A percentile compares a stretch with the other conserved stretches of the same genome.
These are phyloP conservation scores for Ficedula albicollis DNA, from an alignment of 2,797 vertebrate genomes.

Conservation along the genomic window DNA sequence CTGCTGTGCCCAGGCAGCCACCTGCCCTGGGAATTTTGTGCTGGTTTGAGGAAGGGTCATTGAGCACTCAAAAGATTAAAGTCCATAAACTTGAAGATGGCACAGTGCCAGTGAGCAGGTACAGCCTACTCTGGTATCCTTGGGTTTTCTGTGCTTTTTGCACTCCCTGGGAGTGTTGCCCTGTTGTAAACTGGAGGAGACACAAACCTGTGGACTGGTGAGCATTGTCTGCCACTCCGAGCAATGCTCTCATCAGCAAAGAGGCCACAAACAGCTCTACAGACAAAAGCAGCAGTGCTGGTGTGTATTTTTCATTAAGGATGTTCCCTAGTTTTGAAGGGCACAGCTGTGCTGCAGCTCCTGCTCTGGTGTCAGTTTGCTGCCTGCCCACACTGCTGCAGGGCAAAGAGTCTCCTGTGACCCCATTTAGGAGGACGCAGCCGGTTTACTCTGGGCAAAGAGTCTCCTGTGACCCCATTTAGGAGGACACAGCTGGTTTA, in stretches of 20 bases:
- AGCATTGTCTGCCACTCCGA: background rate
- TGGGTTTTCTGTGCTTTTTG: background rate
- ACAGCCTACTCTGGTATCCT: background rate
- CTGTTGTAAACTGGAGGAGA: background rate
- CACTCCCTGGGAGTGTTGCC: background rate
- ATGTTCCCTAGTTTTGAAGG: background rate
- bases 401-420: background rate
- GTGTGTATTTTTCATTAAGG: background rate
- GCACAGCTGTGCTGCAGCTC: background rate
- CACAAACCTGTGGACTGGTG: background rate
- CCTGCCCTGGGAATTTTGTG: background rate
- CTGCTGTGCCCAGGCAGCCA: background rate
- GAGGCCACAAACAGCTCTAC: background rate
- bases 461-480: background rate
- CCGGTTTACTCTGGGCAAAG: background rate
- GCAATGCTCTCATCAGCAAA: background rate
- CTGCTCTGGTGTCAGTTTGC: background rate
- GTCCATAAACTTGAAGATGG: background rate
- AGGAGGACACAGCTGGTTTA: background rate
- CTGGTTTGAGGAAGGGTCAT: background rate
- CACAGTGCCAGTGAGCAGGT: background rate
- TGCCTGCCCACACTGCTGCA: background rate
- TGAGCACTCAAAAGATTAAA: background rate
- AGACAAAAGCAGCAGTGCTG: background rate
- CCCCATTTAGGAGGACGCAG: background rate